Conservation (phyloP, 2,888 invertebrate species). For the Phrixothrix hirtus region DNA sequence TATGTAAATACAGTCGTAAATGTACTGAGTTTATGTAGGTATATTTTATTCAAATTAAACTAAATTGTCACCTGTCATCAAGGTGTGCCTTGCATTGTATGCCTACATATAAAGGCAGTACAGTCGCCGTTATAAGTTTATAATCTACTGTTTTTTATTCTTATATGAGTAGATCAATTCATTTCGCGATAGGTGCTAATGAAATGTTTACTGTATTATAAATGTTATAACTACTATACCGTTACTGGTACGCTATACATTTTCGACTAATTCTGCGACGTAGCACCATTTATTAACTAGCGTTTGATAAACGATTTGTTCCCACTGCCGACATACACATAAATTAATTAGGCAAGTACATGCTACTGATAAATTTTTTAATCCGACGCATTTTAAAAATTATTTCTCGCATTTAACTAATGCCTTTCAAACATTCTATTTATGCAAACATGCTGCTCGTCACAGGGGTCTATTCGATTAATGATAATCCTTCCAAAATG, state of each 20-base stretch:
- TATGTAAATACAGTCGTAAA: constrained; percentile 1
- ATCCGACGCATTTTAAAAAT: constrained; percentile 14
- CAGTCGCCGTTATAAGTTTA: constrained; percentile 26
- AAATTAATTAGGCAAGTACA: constrained; percentile 20
- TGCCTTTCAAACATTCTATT: constrained; percentile 3
- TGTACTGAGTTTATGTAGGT: constrained; percentile 30
- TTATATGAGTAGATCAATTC: constrained; percentile 15
- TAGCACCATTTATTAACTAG: constrained; percentile 11
- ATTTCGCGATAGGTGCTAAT: constrained; percentile 23
- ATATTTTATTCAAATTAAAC: constrained; percentile 33
- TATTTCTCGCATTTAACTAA: constrained; percentile 10
- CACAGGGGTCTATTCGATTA: constrained; percentile 12
- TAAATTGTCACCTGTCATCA: constrained; percentile 42
- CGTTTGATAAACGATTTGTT: constrained; percentile 21
- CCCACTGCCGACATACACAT: constrained; percentile 18
- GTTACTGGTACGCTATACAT: constrained; percentile 14
- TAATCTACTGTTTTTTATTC: constrained; percentile 23
- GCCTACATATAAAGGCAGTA: constrained; percentile 34
- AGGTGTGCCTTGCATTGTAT: constrained; percentile 41
- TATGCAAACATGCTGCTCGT: constrained; percentile 12
- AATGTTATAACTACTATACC: constrained; percentile 17
- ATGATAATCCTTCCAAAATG: constrained; percentile 11
- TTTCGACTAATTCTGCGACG: constrained; percentile 13
- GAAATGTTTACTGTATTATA: constrained; percentile 22
- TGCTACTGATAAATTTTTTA: constrained; percentile 20